These are phyloP conservation scores for Drosophila anomelani DNA, from an alignment of 2,888 invertebrate genomes.

Conservation along the genomic window DNA sequence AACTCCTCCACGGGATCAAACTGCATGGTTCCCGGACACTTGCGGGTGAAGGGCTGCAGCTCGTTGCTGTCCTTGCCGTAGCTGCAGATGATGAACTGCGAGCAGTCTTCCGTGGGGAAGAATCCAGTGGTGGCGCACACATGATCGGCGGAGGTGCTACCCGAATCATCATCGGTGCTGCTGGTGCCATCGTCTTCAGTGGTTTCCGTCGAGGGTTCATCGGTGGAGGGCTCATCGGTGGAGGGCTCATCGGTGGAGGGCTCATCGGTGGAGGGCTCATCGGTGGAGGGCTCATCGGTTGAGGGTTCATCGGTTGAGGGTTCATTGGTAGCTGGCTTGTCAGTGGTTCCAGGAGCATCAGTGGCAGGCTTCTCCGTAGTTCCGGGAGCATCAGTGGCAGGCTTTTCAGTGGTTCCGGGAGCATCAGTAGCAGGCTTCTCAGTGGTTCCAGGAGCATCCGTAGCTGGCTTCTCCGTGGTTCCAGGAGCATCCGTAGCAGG, in stretches of 20 bases:
- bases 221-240: constrained; percentile 1
- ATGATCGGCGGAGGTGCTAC: not conserved
- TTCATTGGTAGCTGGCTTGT: not conserved
- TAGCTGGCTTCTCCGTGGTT: not conserved
- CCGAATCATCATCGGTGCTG: not conserved
- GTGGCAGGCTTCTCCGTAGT: not conserved
- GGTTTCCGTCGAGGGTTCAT: constrained; percentile 15
- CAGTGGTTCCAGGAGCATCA: constrained; percentile 11
- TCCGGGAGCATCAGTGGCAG: constrained; percentile 3
- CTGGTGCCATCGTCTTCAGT: constrained; percentile 4
- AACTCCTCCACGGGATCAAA: constrained; percentile 55
- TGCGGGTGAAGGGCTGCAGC: constrained; percentile 10
- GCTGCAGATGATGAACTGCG: constrained; percentile 59
- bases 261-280: not conserved
- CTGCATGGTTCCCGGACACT: constrained; percentile 64
- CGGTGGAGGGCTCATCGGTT: not conserved
- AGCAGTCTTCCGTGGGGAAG: constrained; percentile 60
- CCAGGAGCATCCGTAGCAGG: not conserved
- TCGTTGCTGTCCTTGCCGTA: constrained; percentile 6
- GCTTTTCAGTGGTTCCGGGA: constrained; percentile 11
- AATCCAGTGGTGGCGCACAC: constrained; percentile 68
- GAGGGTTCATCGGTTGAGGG: not conserved
- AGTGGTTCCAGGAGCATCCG: not conserved
- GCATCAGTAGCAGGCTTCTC: constrained; percentile 3
- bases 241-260: constrained; percentile 1